These are phyloP conservation scores for Grapholita molesta DNA, from an alignment of 1,140 invertebrate genomes.

Conservation along the genomic window DNA sequence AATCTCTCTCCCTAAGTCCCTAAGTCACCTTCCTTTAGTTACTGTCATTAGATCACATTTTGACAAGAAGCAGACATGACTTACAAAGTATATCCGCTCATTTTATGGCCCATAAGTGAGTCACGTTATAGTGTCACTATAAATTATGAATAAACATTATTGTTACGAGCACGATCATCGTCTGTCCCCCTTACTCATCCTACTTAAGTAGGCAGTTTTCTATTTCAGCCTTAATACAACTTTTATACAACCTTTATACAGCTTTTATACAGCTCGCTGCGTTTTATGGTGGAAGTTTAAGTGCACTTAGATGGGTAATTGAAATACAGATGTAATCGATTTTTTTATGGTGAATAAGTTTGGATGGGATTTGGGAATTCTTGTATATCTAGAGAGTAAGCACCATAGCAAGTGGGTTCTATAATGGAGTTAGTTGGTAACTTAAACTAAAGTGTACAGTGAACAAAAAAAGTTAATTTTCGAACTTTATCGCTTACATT, in stretches of 20 bases:
- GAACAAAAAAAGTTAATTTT: too few species aligned
- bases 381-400: too few species aligned
- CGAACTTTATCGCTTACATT: too few species aligned
- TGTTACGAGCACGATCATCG: background rate
- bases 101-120: background rate
- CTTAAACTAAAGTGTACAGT: too few species aligned
- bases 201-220: background rate
- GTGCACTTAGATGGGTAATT: background rate
- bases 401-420: too few species aligned
- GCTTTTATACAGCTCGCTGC: conserved; percentile 30
- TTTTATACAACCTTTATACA: background rate
- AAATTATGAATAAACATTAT: conserved; percentile 18
- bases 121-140: conserved; percentile 11
- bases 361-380: background rate
- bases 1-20: too few species aligned
- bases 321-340: background rate
- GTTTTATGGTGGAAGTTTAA: background rate
- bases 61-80: too few species aligned
- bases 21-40: too few species aligned
- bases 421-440: too few species aligned
- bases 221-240: background rate
- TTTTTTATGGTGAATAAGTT: background rate
- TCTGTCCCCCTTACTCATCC: background rate
- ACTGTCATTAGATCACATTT: too few species aligned
- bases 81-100: too few species aligned